A percentile compares a stretch with the other conserved stretches of the same genome.
These are phyloP conservation scores for Bombus vancouverensis DNA, from an alignment of 1,140 invertebrate genomes.

Conservation along the genomic window DNA sequence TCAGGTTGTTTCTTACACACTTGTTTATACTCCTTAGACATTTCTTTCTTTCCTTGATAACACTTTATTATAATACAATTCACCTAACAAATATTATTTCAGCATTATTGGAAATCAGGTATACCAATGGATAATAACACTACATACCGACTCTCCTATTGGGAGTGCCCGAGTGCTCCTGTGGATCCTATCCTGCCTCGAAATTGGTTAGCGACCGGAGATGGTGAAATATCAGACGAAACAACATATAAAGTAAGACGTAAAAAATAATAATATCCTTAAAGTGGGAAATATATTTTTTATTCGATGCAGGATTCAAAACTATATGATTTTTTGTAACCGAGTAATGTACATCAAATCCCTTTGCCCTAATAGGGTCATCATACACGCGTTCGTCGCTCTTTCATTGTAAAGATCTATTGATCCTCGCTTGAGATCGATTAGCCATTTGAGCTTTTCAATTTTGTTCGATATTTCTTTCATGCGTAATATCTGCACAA, in stretches of 20 bases:
- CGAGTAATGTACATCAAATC: too few species aligned
- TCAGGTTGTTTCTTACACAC: too few species aligned
- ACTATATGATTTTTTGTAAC: too few species aligned
- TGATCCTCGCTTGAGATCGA: too few species aligned
- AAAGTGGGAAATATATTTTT: neutral
- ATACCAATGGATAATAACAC: slow-evolving; percentile 83
- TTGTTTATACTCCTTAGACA: neutral
- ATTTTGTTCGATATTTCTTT: too few species aligned
- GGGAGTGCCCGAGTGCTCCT: slow-evolving; percentile 73
- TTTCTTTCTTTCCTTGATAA: neutral
- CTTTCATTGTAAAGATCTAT: too few species aligned
- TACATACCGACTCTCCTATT: slow-evolving; percentile 84
- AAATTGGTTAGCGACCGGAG: slow-evolving; percentile 62
- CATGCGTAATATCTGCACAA: too few species aligned
- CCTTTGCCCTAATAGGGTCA: too few species aligned
- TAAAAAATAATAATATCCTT: neutral
- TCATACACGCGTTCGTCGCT: too few species aligned
- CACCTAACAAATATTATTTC: neutral
- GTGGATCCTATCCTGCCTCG: slow-evolving; percentile 64
- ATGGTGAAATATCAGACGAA: slow-evolving; percentile 69
- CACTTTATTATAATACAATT: neutral
- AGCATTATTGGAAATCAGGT: slow-evolving; percentile 82
- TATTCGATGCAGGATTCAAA: too few species aligned
- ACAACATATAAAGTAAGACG: slow-evolving; percentile 74
- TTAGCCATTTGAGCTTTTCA: too few species aligned